phyloP scores from a whole-genome alignment of 2,113 vertebrate genomes.

The Tupaia chinensis region DNA sequence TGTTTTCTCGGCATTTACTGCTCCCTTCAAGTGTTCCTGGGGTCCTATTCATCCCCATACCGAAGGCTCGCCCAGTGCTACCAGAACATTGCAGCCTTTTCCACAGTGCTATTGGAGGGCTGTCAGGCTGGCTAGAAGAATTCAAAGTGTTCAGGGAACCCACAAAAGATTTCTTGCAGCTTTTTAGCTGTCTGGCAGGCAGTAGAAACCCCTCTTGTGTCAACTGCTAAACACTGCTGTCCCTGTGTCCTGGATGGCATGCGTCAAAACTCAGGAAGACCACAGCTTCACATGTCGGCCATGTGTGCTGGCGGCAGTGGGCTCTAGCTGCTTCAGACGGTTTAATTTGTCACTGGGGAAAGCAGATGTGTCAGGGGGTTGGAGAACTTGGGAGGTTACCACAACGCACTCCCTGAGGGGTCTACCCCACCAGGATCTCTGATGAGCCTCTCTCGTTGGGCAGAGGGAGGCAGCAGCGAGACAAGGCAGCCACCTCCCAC shows the following conservation, averaged over 20 bases:
- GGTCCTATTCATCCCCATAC: slow-evolving; percentile 11
- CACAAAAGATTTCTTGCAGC: slow-evolving; percentile 78
- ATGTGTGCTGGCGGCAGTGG: slow-evolving; percentile 75
- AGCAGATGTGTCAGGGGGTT: slow-evolving; percentile 80
- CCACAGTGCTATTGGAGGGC: slow-evolving; percentile 60
- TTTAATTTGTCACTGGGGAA: slow-evolving; percentile 82
- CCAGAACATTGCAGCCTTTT: slow-evolving; percentile 36
- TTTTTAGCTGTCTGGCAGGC: slow-evolving; percentile 78
- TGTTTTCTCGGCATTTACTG: neutral
- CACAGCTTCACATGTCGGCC: slow-evolving; percentile 77
- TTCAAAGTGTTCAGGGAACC: slow-evolving; percentile 77
- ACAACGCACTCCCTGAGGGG: slow-evolving; percentile 66
- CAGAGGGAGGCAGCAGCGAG: neutral
- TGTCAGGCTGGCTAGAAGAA: slow-evolving; percentile 74
- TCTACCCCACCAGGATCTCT: neutral
- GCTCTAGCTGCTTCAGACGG: slow-evolving; percentile 68
- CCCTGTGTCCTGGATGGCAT: slow-evolving; percentile 74
- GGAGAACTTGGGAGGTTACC: slow-evolving; percentile 73
- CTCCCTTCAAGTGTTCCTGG: slow-evolving; percentile 9
- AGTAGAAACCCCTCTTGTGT: slow-evolving; percentile 78
- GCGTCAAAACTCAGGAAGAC: slow-evolving; percentile 63
- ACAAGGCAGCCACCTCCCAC: neutral
- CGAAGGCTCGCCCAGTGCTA: slow-evolving; percentile 48
- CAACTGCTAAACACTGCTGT: slow-evolving; percentile 74
- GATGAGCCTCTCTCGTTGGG: neutral